Evolutionary conservation across 37 sponge, comb jelly and placozoan genomes (phyloP), one percentile per base, ranked within the genome.

Genomic region (Petrosia ficiformis): DNA sequence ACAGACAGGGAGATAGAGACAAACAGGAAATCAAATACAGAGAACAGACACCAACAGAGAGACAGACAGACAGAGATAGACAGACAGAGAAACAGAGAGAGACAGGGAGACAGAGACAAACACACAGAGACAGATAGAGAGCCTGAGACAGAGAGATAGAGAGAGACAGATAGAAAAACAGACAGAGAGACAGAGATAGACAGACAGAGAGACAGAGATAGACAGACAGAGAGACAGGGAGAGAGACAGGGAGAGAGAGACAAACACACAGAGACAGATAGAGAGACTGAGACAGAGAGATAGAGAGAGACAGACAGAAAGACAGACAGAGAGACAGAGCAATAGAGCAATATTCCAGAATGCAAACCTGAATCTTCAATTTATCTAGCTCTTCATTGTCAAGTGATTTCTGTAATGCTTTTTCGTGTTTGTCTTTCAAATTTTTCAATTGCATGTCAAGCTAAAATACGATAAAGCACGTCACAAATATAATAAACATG

Each of bases 241-340:
- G n/a, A n/a, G n/a, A n/a, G n/a, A n/a, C n/a, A n/a, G n/a, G n/a
- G n/a, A n/a, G n/a, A n/a, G n/a, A n/a, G n/a, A n/a, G n/a, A n/a
- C n/a, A n/a, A n/a, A n/a, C n/a, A n/a, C n/a, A n/a, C n/a, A n/a
- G 54, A 48, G 54, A 48, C 14, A 48, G 54, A 48, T 10, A 48
- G 54, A 48, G 54, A 48, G 54, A 48, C 14, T 8, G 63, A 61
- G 63, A 61, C 28, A 61, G 63, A 61, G 63, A 22, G 63, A 61
- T 6, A 61, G 63, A 22, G 63, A 22, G 63, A 61, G 63, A 5
- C 28, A 61, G 63, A 61, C 28, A 22, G 63, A 61, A n/a, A 5
- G 63, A 61, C 28, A 61, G 63, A 61, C 5, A 22, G 63, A 61
- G 63, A 22, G 63, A 61, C 28, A 61, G 63, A 61, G 63, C 5